Percentiles rank a stretch among this genome's conserved stretches.
These are phyloP conservation scores for Vicugna pacos DNA, from an alignment of 2,113 vertebrate genomes.

Conservation along the genomic window DNA sequence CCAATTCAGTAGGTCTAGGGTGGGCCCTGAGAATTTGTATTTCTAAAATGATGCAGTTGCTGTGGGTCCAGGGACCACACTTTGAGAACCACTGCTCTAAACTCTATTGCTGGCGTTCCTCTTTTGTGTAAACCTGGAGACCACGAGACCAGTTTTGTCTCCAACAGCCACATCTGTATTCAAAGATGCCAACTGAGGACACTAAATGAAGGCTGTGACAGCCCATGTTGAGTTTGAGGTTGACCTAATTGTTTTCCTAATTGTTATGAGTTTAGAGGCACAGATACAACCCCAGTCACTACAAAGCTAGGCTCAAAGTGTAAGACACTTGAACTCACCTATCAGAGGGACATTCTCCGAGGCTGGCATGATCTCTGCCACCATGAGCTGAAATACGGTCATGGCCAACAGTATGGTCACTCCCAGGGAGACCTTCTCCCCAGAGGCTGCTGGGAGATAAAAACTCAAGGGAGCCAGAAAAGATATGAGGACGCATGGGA, in stretches of 20 bases:
- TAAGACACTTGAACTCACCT: slow-evolving; percentile 87
- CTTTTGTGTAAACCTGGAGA: neutral
- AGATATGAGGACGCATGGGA: slow-evolving; percentile 98
- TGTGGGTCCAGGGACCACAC: neutral
- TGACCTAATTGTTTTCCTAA: neutral
- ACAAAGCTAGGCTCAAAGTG: neutral
- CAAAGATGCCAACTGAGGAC: neutral
- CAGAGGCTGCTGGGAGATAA: slow-evolving; percentile 98
- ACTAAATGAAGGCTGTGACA: neutral
- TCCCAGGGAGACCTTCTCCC: slow-evolving; percentile 98
- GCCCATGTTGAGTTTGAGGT: neutral
- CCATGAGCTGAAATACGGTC: slow-evolving; percentile 98
- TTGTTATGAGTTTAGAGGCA: neutral
- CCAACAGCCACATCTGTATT: neutral
- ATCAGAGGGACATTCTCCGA: slow-evolving; percentile 98
- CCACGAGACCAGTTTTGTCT: neutral
- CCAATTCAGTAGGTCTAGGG: neutral
- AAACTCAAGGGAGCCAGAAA: slow-evolving; percentile 97
- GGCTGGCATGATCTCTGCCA: slow-evolving; percentile 99
- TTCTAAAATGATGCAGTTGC: neutral
- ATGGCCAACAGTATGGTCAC: slow-evolving; percentile 97
- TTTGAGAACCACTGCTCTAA: neutral
- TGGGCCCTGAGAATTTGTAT: neutral
- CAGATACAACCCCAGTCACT: neutral
- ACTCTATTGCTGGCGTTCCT: neutral